These are phyloP conservation scores for Galago senegalensis DNA, from an alignment of 2,797 vertebrate species.

Conservation along the genomic window DNA sequence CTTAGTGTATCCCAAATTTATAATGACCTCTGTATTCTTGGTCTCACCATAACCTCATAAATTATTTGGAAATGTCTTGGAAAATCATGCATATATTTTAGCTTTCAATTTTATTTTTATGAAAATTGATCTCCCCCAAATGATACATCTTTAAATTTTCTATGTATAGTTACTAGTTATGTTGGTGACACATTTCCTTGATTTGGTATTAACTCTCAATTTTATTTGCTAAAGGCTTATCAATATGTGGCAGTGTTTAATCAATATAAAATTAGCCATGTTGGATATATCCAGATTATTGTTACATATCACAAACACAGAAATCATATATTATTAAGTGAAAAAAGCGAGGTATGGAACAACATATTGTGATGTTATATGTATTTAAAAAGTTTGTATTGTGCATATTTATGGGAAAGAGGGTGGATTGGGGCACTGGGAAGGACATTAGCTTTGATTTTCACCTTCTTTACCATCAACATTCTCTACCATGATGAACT, in stretches of 20 bases:
- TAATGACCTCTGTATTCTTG: background rate
- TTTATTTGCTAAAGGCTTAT: background rate
- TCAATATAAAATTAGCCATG: background rate
- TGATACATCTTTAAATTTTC: constrained; percentile 38
- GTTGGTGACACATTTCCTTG: background rate
- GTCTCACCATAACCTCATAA: background rate
- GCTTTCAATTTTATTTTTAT: constrained; percentile 40
- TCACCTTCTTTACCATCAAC: background rate
- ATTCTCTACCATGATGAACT: constrained; percentile 24
- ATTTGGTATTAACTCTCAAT: constrained; percentile 6
- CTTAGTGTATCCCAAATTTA: constrained; percentile 35
- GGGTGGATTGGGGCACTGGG: background rate
- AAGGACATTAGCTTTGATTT: constrained; percentile 42
- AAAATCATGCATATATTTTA: constrained; percentile 46
- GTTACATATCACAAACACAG: background rate
- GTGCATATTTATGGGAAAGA: background rate
- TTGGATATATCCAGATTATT: background rate
- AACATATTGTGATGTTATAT: background rate
- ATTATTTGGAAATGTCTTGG: background rate
- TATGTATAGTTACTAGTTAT: background rate
- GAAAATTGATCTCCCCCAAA: background rate
- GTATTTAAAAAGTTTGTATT: background rate
- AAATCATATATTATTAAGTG: background rate
- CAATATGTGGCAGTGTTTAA: background rate
- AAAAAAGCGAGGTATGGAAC: background rate